Conservation (phyloP, 2,888 invertebrate species). For the Phoronis australis region DNA sequence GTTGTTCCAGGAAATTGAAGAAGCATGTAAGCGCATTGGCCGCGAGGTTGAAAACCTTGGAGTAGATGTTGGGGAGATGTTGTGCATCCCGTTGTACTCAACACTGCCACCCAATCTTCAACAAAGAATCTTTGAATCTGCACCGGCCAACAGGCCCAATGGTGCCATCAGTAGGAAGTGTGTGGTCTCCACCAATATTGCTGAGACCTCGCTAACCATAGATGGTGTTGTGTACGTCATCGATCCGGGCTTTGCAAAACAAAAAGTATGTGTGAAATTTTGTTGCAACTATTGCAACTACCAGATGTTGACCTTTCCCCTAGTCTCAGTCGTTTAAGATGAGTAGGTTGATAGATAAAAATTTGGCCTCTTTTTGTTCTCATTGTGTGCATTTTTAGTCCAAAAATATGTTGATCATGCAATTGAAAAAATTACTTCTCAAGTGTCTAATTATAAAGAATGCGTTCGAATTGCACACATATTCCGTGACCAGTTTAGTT, state of each 20-base stretch:
- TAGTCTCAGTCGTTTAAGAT: too few relatives aligned
- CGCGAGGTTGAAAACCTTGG: conserved; percentile 93
- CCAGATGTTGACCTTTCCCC: too few relatives aligned
- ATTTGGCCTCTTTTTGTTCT: too few relatives aligned
- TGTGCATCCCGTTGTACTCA: conserved; percentile 97
- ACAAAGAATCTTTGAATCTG: conserved; percentile 93
- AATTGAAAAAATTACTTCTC: too few relatives aligned
- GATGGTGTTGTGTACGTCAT: conserved; percentile 99
- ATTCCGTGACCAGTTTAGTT: too few relatives aligned
- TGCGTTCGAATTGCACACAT: too few relatives aligned
- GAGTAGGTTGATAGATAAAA: too few relatives aligned
- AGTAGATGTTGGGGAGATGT: conserved; percentile 92
- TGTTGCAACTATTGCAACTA: too few relatives aligned
- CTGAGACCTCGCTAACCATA: conserved; percentile 97
- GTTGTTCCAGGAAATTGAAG: conserved; percentile 87
- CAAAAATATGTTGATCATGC: too few relatives aligned
- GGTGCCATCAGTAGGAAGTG: conserved; percentile 88
- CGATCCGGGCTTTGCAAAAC: conserved; percentile 99
- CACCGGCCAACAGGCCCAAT: conserved; percentile 83
- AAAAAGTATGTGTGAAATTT: conserved; percentile 65
- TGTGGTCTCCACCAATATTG: conserved; percentile 98
- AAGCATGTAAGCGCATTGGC: conserved; percentile 95
- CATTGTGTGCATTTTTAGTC: too few relatives aligned
- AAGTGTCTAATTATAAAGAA: too few relatives aligned
- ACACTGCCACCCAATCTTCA: conserved; percentile 95